phyloP scores from a whole-genome alignment of 1,140 invertebrate species.

The Ridgeia piscesae region DNA sequence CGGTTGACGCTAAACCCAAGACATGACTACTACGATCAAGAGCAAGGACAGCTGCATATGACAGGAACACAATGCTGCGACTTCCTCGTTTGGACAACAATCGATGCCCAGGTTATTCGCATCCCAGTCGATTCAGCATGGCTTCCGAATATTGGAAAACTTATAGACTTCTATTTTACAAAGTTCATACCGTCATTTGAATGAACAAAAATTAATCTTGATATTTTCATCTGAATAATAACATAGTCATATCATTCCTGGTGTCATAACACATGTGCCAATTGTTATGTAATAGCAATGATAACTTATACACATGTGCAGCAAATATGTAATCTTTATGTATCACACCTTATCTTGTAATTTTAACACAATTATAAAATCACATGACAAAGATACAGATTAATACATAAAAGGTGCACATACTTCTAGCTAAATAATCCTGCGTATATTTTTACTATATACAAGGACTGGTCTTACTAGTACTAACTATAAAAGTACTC shows the following conservation, averaged over 20 bases:
- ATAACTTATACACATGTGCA: too few relatives aligned
- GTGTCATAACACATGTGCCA: too few relatives aligned
- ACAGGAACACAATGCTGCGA: background rate
- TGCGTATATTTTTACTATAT: too few relatives aligned
- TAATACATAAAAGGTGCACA: too few relatives aligned
- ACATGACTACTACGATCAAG: slow-evolving; percentile 5
- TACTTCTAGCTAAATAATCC: too few relatives aligned
- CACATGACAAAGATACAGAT: background rate
- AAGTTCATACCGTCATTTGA: slow-evolving; percentile 10
- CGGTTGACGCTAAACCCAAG: background rate
- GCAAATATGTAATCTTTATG: too few relatives aligned
- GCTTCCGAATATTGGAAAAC: background rate
- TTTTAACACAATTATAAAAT: background rate
- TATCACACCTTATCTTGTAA: too few relatives aligned
- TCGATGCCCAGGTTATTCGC: background rate
- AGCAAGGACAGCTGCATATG: slow-evolving; percentile 8
- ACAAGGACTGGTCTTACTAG: too few relatives aligned
- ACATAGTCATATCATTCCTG: background rate
- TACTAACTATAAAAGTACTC: too few relatives aligned
- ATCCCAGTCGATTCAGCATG: background rate
- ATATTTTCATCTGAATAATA: too few relatives aligned
- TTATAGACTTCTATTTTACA: slow-evolving; percentile 11
- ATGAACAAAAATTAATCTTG: background rate
- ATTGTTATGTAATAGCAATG: too few relatives aligned
- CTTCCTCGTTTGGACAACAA: background rate